Conservation (phyloP, 2,113 vertebrate genomes). For the Colossoma macropomum region DNA sequence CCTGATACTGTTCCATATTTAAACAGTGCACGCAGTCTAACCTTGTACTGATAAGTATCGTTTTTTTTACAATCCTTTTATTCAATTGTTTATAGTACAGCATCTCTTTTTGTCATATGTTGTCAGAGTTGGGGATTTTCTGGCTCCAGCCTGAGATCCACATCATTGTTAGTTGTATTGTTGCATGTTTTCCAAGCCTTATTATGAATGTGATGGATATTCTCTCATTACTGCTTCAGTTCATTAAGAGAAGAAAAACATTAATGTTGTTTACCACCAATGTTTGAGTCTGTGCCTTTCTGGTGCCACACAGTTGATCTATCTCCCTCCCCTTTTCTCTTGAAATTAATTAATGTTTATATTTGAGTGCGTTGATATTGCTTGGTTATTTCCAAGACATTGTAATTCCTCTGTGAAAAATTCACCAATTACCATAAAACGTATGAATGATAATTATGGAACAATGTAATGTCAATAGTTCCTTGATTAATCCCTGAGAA, state of each 20-base stretch:
- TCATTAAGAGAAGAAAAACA: slow-evolving; percentile 55
- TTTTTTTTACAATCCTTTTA: neutral
- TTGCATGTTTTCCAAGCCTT: slow-evolving; percentile 29
- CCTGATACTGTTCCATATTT: no score
- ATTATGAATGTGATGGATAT: slow-evolving; percentile 59
- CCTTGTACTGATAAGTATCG: no score
- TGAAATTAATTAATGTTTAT: slow-evolving; percentile 77
- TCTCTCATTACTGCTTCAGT: slow-evolving; percentile 56
- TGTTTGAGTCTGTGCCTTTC: slow-evolving; percentile 57
- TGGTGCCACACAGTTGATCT: slow-evolving; percentile 62
- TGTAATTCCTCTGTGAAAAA: slow-evolving; percentile 74
- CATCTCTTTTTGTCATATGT: neutral
- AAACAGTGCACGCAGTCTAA: no score
- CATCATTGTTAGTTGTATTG: neutral
- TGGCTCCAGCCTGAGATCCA: neutral
- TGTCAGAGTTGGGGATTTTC: neutral
- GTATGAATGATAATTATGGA: slow-evolving; percentile 81
- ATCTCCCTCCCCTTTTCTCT: slow-evolving; percentile 63
- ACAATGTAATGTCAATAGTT: slow-evolving; percentile 80
- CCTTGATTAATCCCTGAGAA: slow-evolving; percentile 79
- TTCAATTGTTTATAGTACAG: neutral
- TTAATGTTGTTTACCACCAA: slow-evolving; percentile 63
- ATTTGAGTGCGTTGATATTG: slow-evolving; percentile 71
- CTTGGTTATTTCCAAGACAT: slow-evolving; percentile 68
- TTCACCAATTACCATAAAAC: slow-evolving; percentile 77